Evolutionary conservation across 1,140 invertebrate genomes (phyloP), one percentile per base, ranked within the genome.

Genomic region (Meloidogyne floridensis): DNA sequence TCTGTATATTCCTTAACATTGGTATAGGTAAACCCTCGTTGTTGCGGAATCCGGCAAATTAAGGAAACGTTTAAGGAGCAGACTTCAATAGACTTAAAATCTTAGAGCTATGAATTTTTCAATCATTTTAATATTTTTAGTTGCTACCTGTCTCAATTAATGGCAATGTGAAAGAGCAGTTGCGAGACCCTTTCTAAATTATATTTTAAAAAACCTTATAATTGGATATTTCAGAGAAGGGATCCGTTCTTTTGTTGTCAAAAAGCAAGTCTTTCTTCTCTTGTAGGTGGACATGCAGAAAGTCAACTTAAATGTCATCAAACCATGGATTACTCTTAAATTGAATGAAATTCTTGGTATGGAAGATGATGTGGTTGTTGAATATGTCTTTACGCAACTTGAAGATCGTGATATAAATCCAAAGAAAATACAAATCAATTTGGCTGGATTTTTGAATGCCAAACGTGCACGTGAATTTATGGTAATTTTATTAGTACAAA

Each of bases 371-470:
- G 97, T 99, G 15, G 94, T 99, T 72, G 94, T 97, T 82, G 96
- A 98, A 91, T 99, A 97, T 93, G 95, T 99, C 82, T 96, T 97
- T 92, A 98, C 98, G 91, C 97, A 98, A 92, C 92, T 99, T 43
- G 97, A 99, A 91, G 92, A 90, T 80, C 90, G 91, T 86, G 90
- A 91, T 92, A 95, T 97, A 32, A 96, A 98, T 92, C 96, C 96
- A 65, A 96, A 96, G 91, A 95, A 97, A 91, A 98, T 99, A 94
- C 97, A 99, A 93, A 99, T 99, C 87, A 99, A 98, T 91, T 92
- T 99, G 88, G 99, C 97, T 59, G 98, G 98, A 11, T 99, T 99
- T 91, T 92, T 99, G 47, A 98, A 99, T 91, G 96, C 96, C 3
- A 96, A 96, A 91, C 98, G 98, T 92, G 96, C 98, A 11, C 93